Evolutionary conservation across 2,113 vertebrate species (phyloP).

Genomic region (Heliornis fulica): DNA sequence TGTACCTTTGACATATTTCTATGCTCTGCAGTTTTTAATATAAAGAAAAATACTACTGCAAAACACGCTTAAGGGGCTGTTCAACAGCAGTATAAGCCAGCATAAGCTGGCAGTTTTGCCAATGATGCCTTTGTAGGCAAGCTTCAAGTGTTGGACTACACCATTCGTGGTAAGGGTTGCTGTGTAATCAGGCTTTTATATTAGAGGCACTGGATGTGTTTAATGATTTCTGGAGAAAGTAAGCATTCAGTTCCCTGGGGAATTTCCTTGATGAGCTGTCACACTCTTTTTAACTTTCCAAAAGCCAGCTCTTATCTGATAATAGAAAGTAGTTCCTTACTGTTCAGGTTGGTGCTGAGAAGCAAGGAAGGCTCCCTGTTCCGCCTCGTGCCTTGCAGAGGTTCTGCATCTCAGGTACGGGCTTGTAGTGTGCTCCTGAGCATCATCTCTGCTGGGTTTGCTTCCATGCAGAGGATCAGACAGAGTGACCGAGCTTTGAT

Average conservation of each 20-base stretch:
- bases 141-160: background rate
- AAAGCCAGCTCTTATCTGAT: background rate
- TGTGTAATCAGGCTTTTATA: fast-evolving
- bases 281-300: background rate
- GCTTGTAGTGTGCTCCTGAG: background rate
- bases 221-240: background rate
- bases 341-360: background rate
- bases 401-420: background rate
- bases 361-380: background rate
- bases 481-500: background rate
- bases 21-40: background rate
- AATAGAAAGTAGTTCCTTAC: background rate
- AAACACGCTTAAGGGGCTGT: background rate
- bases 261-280: background rate
- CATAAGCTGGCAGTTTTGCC: fast-evolving
- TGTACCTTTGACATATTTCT: background rate
- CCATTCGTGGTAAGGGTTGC: background rate
- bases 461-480: background rate
- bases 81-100: background rate
- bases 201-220: background rate
- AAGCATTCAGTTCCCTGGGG: background rate
- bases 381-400: background rate
- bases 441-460: background rate
- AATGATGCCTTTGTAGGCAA: background rate
- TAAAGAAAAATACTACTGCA: background rate